A percentile compares a stretch with the other conserved stretches of the same genome.
phyloP scores from a whole-genome alignment of 2,888 invertebrate species.

The Vandiemenella viatica region DNA sequence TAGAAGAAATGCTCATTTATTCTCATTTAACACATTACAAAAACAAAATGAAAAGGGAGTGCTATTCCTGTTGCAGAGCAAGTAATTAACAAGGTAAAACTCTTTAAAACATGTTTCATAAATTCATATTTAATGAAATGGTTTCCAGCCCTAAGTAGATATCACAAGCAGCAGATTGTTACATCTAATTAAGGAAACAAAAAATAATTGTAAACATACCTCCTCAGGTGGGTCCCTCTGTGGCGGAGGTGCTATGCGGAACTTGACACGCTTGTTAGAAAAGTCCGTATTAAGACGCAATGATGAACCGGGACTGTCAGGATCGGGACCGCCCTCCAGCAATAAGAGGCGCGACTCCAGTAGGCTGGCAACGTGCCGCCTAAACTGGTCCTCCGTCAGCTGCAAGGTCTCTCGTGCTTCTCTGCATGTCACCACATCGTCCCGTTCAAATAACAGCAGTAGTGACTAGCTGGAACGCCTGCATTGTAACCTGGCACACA shows the following conservation, averaged over 20 bases:
- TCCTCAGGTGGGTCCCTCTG: conserved; percentile 70
- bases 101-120: no score
- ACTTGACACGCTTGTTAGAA: conserved; percentile 79
- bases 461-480: neutral
- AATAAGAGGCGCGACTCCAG: neutral
- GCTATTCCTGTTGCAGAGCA: no score
- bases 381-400: neutral
- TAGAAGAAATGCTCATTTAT: no score
- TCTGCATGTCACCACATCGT: neutral
- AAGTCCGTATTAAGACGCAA: conserved; percentile 68
- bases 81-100: no score
- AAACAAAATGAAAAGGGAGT: no score
- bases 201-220: no score
- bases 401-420: neutral
- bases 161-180: no score
- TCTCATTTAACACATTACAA: no score
- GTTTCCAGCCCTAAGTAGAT: no score
- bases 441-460: neutral
- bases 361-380: neutral
- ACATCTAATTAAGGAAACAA: no score
- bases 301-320: neutral
- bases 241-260: conserved; percentile 61
- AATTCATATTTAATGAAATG: no score
- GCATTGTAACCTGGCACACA: neutral
- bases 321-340: neutral